These are phyloP conservation scores for Prionailurus bengalensis DNA, from an alignment of 2,113 vertebrate genomes.

Conservation along the genomic window DNA sequence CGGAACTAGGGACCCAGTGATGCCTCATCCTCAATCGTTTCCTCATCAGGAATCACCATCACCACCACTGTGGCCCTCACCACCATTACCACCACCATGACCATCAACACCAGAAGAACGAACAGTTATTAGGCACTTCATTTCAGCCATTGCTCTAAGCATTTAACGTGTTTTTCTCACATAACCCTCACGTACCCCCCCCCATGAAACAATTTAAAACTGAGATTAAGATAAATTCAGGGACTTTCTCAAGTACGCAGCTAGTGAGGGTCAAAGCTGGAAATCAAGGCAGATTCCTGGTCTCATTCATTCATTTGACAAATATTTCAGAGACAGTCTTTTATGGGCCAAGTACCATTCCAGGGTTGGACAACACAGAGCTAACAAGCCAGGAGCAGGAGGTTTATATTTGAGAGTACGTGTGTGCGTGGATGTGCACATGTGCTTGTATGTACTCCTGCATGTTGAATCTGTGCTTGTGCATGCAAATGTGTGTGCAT, in stretches of 20 bases:
- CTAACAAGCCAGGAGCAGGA: not conserved
- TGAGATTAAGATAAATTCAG: not conserved
- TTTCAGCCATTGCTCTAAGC: not conserved
- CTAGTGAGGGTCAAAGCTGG: not conserved
- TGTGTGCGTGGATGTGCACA: rapidly evolving
- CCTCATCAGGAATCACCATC: too few species aligned
- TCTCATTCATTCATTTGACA: not conserved
- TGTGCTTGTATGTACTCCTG: not conserved
- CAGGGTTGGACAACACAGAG: not conserved
- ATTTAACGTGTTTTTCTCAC: not conserved
- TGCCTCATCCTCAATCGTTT: not conserved
- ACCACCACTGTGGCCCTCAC: rapidly evolving
- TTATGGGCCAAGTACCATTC: too few species aligned
- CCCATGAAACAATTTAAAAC: not conserved
- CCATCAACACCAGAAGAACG: not conserved
- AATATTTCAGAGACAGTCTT: not conserved
- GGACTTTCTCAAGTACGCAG: not conserved
- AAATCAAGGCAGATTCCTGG: not conserved
- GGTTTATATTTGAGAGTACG: not conserved
- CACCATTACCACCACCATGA: rapidly evolving
- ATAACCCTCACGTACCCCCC: not conserved
- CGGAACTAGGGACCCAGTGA: not conserved
- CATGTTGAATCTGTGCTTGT: not conserved
- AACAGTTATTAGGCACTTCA: rapidly evolving
- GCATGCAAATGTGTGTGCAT: not conserved